A percentile compares a stretch with the other conserved stretches of the same genome.
Evolutionary conservation across 2,888 invertebrate species (phyloP).

Genomic region (Theretra japonica): DNA sequence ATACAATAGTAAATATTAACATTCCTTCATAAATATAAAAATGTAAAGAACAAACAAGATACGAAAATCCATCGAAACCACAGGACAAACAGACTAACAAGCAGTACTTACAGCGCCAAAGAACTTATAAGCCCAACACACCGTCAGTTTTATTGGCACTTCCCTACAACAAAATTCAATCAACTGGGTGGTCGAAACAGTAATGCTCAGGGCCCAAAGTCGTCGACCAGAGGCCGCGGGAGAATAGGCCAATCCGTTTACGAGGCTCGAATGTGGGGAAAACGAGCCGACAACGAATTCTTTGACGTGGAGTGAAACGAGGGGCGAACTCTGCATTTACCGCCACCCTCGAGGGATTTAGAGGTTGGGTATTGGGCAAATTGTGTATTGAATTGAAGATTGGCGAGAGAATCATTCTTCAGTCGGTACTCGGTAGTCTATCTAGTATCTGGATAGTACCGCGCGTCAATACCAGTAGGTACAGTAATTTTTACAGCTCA

Average conservation of each 20-base stretch:
- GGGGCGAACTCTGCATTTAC: conserved; percentile 10
- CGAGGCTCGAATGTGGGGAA: conserved; percentile 20
- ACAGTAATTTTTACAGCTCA: too few relatives aligned
- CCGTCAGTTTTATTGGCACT: too few relatives aligned
- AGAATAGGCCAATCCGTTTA: conserved; percentile 16
- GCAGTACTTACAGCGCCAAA: too few relatives aligned
- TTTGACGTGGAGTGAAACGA: conserved; percentile 21
- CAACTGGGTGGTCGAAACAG: not conserved
- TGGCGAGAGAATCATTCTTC: not conserved
- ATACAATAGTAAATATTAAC: too few relatives aligned
- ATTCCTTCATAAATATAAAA: too few relatives aligned
- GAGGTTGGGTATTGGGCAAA: not conserved
- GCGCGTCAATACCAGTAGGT: too few relatives aligned
- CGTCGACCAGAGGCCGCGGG: not conserved
- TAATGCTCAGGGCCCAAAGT: not conserved
- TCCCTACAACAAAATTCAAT: not conserved
- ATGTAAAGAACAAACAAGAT: too few relatives aligned
- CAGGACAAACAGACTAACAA: too few relatives aligned
- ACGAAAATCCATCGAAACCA: too few relatives aligned
- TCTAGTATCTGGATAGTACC: too few relatives aligned
- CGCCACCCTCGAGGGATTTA: not conserved
- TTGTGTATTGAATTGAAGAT: not conserved
- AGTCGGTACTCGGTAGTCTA: not conserved
- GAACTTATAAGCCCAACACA: too few relatives aligned
- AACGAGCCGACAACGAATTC: conserved; percentile 27